A percentile compares a stretch with the other conserved stretches of the same genome.
These are phyloP conservation scores for Labia minor DNA, from an alignment of 2,888 invertebrate genomes.

Conservation along the genomic window DNA sequence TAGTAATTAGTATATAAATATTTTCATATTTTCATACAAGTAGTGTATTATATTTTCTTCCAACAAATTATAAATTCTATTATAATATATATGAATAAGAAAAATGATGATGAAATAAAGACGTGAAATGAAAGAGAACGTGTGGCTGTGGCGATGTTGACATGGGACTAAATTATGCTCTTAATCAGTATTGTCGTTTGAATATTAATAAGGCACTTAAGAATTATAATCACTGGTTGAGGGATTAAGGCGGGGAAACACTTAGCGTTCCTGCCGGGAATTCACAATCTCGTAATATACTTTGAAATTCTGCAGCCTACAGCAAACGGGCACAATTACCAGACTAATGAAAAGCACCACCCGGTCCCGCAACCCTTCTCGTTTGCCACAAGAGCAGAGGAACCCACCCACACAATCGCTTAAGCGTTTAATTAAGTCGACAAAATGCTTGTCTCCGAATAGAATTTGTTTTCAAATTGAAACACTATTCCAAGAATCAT, in stretches of 20 bases:
- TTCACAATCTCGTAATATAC: slow-evolving; percentile 7
- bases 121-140: no score
- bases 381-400: not conserved
- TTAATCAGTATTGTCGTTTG: not conserved
- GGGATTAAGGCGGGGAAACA: not conserved
- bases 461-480: no score
- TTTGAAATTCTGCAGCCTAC: not conserved
- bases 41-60: no score
- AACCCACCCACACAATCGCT: not conserved
- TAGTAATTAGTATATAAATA: no score
- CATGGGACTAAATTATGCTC: no score
- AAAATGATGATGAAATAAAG: no score
- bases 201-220: not conserved
- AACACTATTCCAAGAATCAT: no score
- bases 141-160: no score
- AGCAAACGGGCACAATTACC: not conserved
- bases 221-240: not conserved
- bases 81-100: no score
- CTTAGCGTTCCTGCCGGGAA: not conserved
- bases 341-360: not conserved
- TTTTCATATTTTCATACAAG: no score
- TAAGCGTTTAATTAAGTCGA: slow-evolving; percentile 8
- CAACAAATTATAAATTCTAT: no score
- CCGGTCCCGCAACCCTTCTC: no score
- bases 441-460: not conserved